Evolutionary conservation across 1,140 invertebrate species (phyloP), one percentile per base, ranked within the genome.

Genomic region (Portunus trituberculatus): DNA sequence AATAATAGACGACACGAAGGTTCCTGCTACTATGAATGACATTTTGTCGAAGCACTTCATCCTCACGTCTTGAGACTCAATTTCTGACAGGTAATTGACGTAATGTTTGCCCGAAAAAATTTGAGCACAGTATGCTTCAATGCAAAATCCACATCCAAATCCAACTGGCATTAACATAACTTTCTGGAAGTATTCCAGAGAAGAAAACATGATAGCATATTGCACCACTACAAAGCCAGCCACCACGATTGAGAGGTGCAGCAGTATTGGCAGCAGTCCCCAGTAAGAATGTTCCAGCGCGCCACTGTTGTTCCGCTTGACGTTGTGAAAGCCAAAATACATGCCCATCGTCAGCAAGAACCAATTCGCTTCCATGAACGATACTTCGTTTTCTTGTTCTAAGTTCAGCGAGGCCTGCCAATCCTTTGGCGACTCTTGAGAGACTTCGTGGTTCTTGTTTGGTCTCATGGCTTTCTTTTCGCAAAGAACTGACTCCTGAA

Each of bases 271-370:
- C 12, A 76, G 1, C 28, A 91, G 0, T 12, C n/a, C 67, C 90
- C 90, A 91, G 16, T 4, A 2, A 3, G 39, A 76, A 4, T 31
- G 12, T 32, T 39, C 67, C 29, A 32, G 67, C 52, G 32, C 52
- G 0, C 90, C 90, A n/a, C 2, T 4, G 12, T 39, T 76, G 3
- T 76, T 76, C 29, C 90, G 59, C n/a, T 0, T 82, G 25, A 76
- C 31, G 16, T 76, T 76, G 31, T 91, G 90, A n/a, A 91, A 76
- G 46, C 90, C 90, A 16, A 76, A 20, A 32, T 25, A 67, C 29
- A 12, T 76, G 29, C 48, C 90, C 8, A 91, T 39, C 31, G 4
- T 29, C 6, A 91, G 76, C 29, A 76, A 3, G 7, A 91, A 31
- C 14, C 25, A 39, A 32, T 76, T 32, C 48, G 90, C 90, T 76